phyloP scores from a whole-genome alignment of 2,888 invertebrate genomes.

The Drosophila dives region DNA sequence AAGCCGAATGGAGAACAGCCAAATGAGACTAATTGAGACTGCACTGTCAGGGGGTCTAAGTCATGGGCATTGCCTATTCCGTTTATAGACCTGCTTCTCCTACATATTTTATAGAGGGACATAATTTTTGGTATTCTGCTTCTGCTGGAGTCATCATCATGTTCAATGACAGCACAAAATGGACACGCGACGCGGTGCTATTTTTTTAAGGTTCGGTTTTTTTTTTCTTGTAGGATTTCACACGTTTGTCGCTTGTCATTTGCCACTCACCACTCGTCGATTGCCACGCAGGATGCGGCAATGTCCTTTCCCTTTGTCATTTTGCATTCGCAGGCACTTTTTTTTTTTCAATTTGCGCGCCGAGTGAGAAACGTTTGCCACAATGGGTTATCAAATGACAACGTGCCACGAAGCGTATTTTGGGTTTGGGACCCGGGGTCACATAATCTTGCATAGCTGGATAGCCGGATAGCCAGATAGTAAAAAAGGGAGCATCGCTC shows the following conservation, averaged over 20 bases:
- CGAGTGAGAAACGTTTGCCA: constrained; percentile 66
- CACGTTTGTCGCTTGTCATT: constrained; percentile 62
- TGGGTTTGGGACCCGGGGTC: constrained; percentile 7
- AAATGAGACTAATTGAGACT: constrained; percentile 55
- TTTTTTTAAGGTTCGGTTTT: constrained; percentile 11
- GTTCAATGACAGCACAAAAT: constrained; percentile 54
- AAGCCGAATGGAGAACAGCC: constrained; percentile 47
- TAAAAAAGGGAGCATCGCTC: constrained; percentile 32
- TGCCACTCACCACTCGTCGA: constrained; percentile 23
- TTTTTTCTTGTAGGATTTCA: constrained; percentile 63
- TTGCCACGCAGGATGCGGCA: constrained; percentile 26
- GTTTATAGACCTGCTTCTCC: not conserved
- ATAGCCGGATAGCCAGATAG: constrained; percentile 26
- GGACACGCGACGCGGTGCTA: constrained; percentile 40
- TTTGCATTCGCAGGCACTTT: constrained; percentile 51
- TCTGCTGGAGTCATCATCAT: constrained; percentile 34
- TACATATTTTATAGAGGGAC: not conserved
- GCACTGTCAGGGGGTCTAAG: constrained; percentile 20
- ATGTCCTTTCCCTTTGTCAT: constrained; percentile 59
- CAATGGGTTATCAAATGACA: constrained; percentile 80
- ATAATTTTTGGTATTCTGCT: constrained; percentile 42
- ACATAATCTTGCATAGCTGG: constrained; percentile 48
- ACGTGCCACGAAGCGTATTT: constrained; percentile 69
- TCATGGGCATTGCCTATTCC: constrained; percentile 27
- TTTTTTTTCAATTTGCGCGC: constrained; percentile 74